Base-by-base conservation (phyloP, 2,888 invertebrate species). In the Diabrotica balteata region DNA sequence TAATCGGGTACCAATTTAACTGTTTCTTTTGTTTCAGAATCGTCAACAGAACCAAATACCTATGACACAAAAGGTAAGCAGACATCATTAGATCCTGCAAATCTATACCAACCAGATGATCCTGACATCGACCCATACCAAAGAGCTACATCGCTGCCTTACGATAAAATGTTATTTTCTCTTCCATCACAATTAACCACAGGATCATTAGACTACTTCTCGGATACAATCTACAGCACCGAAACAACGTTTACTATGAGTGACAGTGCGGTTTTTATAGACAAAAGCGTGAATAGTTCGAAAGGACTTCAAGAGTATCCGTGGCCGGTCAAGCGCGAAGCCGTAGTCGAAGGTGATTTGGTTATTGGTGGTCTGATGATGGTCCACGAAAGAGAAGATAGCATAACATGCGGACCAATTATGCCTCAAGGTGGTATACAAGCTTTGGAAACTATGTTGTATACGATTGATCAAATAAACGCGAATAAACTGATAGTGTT, bases 341-440 rank as follows among this genome's bases (percentile, higher is more conserved):
- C 95, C 0, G 90, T 92, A 7, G 90, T 96, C 61, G 94, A 94
- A 80, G 97, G 97, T 0, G 93, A 96, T 79, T 86, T 97, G 61
- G 89, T 95, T 7, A 86, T 97, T 1, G 97, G 96, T 7, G 97
- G 96, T 1, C 85, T 97, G 59, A 96, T 97, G 94, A 97, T 97
- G 94, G 92, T 97, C 0, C 96, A 97, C 81, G 96, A 96, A 78
- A 86, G 97, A 17, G 93, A 94, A 75, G 96, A 96, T 76, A 89
- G 89, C 53, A 89, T 92, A 80, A 94, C 93, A 1, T 97, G 97
- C 80, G 97, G 97, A 0, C 94, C 93, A 0, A 92, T 97, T 49
- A 96, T 96, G 96, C 95, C 95, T 0, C 96, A 97, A 84, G 96
- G 96, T 3, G 93, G 93, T 0, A 90, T 93, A 7, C 93, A 93